Conservation (phyloP, 2,113 vertebrate genomes). For the Ursus arctos region DNA sequence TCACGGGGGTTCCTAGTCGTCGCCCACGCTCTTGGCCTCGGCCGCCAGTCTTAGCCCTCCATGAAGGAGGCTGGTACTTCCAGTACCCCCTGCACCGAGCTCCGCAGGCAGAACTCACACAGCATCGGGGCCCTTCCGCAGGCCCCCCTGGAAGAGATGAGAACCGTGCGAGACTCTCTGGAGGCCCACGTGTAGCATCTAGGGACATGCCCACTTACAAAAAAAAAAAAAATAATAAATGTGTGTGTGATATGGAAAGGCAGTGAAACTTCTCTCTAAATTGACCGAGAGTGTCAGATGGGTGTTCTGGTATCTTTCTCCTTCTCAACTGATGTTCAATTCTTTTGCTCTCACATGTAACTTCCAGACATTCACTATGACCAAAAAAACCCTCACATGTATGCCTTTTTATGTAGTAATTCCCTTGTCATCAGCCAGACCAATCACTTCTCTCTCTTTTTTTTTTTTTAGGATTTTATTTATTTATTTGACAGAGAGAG, state of each 20-base stretch:
- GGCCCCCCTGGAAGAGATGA: rapidly evolving
- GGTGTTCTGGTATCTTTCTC: background rate
- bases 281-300: background rate
- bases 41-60: background rate
- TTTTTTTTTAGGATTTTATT: too few relatives aligned
- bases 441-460: background rate
- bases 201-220: too few relatives aligned
- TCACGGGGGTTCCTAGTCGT: background rate
- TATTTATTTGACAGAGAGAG: too few relatives aligned
- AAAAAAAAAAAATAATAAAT: too few relatives aligned
- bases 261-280: too few relatives aligned
- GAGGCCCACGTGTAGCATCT: rapidly evolving
- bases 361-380: background rate
- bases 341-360: background rate
- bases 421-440: background rate
- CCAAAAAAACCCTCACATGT: background rate
- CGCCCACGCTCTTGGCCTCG: rapidly evolving
- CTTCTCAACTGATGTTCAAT: background rate
- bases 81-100: background rate
- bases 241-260: rapidly evolving
- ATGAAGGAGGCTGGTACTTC: too few relatives aligned
- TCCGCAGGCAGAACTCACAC: background rate
- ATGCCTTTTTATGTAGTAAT: background rate
- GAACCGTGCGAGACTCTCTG: rapidly evolving
- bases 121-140: background rate